These are phyloP conservation scores for Poeciliopsis turrubarensis DNA, from an alignment of 2,113 vertebrate genomes.

Conservation along the genomic window DNA sequence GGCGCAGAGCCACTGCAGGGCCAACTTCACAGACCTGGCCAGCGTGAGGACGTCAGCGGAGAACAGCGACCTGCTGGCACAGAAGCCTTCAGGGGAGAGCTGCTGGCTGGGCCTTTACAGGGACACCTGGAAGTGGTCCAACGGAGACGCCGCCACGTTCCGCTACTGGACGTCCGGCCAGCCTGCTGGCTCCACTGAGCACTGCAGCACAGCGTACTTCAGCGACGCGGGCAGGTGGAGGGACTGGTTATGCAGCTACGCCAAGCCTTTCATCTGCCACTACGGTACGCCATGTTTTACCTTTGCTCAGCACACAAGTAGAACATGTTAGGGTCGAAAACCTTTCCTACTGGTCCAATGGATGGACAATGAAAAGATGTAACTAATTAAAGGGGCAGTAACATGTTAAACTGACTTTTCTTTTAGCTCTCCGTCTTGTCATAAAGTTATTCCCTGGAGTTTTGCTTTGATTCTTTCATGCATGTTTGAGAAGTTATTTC, in stretches of 20 bases:
- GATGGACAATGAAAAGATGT: background rate
- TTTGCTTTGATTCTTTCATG: too few species aligned
- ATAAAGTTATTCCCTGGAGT: too few species aligned
- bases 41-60: background rate
- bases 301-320: background rate
- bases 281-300: background rate
- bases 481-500: too few species aligned
- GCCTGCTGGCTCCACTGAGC: background rate
- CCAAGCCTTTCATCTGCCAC: background rate
- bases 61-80: background rate
- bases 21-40: conserved; percentile 1
- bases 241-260: background rate
- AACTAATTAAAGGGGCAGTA: background rate
- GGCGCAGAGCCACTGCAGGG: background rate
- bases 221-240: background rate
- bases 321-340: background rate
- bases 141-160: background rate
- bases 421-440: too few species aligned
- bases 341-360: too few species aligned
- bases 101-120: conserved; percentile 5
- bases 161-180: background rate
- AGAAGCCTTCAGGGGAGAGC: background rate
- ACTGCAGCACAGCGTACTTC: background rate
- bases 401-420: too few species aligned
- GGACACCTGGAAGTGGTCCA: background rate